Conservation (phyloP, 2,797 vertebrate species). For the Sarcophilus harrisii region DNA sequence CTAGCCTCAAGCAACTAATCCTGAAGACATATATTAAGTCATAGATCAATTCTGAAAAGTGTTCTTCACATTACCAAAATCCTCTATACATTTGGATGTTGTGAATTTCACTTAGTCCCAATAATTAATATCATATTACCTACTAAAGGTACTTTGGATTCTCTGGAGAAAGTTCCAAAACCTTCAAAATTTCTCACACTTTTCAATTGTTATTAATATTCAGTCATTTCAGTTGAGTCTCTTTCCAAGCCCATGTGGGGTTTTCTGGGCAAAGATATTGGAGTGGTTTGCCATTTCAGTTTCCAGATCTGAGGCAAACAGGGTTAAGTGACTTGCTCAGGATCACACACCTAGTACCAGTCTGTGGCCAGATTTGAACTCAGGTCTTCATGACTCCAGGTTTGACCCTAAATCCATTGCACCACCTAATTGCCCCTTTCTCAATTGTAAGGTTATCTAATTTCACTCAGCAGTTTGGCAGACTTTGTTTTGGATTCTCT, state of each 20-base stretch:
- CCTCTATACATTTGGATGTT: too few relatives aligned
- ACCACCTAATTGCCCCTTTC: neutral
- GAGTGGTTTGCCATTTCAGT: neutral
- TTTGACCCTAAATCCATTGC: neutral
- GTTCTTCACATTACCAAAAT: too few relatives aligned
- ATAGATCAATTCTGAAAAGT: neutral
- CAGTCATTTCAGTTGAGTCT: neutral
- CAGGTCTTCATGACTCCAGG: neutral
- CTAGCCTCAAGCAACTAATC: neutral
- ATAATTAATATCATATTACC: neutral
- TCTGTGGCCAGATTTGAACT: neutral
- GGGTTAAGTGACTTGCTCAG: neutral
- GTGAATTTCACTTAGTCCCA: too few relatives aligned
- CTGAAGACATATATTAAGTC: neutral
- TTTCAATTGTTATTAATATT: neutral
- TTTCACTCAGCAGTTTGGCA: constrained; percentile 49
- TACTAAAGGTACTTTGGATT: constrained; percentile 1
- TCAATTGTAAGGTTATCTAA: constrained; percentile 61
- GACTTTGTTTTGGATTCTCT: constrained; percentile 2
- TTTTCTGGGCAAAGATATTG: neutral
- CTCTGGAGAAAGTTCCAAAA: neutral
- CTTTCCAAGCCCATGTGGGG: neutral
- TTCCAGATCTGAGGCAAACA: neutral
- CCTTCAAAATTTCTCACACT: neutral
- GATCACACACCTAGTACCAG: neutral